phyloP scores from a whole-genome alignment of 2,888 invertebrate species.

The Pachydiplax longipennis region DNA sequence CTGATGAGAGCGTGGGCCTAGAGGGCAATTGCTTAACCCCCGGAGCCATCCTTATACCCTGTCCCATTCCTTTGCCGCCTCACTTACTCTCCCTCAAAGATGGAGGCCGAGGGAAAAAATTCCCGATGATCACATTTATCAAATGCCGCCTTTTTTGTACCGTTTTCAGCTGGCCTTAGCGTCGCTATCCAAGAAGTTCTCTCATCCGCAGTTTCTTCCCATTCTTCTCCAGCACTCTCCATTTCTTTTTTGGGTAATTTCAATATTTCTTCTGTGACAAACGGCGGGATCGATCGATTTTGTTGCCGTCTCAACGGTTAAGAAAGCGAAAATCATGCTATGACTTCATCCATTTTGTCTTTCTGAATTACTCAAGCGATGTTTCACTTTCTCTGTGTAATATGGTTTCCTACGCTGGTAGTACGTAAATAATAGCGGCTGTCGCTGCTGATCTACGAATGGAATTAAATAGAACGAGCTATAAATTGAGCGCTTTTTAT shows the following conservation, averaged over 20 bases:
- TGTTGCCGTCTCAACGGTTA: background rate
- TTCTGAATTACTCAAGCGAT: too few relatives aligned
- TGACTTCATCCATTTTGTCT: too few relatives aligned
- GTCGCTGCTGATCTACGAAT: too few relatives aligned
- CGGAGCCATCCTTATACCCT: background rate
- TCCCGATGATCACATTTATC: background rate
- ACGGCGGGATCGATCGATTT: background rate
- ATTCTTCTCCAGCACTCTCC: background rate
- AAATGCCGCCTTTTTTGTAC: background rate
- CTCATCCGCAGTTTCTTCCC: background rate
- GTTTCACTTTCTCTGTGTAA: too few relatives aligned
- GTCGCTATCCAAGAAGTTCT: background rate
- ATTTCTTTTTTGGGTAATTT: background rate
- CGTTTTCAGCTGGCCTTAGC: background rate
- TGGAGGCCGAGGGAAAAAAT: background rate
- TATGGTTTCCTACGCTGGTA: too few relatives aligned
- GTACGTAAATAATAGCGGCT: too few relatives aligned
- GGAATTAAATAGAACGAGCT: too few relatives aligned
- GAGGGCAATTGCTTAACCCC: background rate
- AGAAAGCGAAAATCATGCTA: background rate
- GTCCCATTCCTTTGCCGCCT: background rate
- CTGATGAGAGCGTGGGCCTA: background rate
- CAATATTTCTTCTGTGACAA: background rate
- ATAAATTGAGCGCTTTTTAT: too few relatives aligned
- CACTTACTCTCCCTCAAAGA: background rate